Evolutionary conservation across 2,888 invertebrate genomes (phyloP), one percentile per base, ranked within the genome.

Genomic region (Protonemura montana): DNA sequence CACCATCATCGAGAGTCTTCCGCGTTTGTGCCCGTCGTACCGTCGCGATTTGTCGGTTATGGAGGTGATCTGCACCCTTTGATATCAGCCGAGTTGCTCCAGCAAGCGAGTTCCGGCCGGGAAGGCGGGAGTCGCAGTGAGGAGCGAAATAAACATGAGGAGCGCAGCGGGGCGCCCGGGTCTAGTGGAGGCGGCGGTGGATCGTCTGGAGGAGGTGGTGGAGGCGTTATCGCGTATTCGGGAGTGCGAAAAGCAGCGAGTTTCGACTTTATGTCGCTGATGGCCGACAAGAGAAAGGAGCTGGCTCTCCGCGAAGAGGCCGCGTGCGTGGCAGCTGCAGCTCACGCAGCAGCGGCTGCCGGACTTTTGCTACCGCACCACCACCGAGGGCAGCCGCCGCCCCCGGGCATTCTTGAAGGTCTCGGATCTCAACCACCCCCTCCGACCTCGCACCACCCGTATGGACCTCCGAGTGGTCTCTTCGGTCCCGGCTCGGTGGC

Each of bases 261-360:
- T 26, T 97, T 96, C 89, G 97, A 97, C 90, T 94, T 97, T 89
- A 96, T 97, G 94, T 97, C 97, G 76, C 96, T 97, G 95, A 97
- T 97, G 96, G 96, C 96, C 1, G 97, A 97, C 90, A 97, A 97
- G 90, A 93, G 96, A 87, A 97, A 97, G 91, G 97, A 97, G 90
- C 92, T 97, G 85, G 96, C 96, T 0, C 91, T 96, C 85, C 92
- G 95, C 26, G 95, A 95, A 90, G 95, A 95, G 80, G 95, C 95
- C 0, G 94, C 93, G 0, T 91, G 91, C 88, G 91, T 91, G 7
- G 92, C 90, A 0, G 91, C 92, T 2, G 91, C 91, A 0, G 90
- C 90, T 35, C 90, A 91, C 59, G 91, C 91, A 1, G 91, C 92
- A 0, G 93, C 93, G 87, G 88, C 88, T 16, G 89, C 89, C 78